Conservation (phyloP, 2,888 invertebrate species). For the Phymatocera aterrima region DNA sequence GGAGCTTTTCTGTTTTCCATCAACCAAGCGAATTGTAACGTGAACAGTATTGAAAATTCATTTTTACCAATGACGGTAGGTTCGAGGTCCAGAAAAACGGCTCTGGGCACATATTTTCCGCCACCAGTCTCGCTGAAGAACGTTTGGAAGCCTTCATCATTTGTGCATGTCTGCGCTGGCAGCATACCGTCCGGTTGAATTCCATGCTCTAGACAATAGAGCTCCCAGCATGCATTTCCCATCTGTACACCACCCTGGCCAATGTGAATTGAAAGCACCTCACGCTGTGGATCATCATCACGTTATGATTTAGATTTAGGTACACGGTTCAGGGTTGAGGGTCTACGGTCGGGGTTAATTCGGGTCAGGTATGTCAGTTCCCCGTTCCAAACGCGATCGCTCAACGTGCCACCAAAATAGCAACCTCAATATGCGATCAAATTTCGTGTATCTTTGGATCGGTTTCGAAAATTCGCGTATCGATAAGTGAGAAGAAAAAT, state of each 20-base stretch:
- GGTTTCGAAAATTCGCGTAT: background rate
- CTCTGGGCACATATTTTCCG: constrained; percentile 92
- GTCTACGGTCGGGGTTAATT: background rate
- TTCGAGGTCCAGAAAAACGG: constrained; percentile 91
- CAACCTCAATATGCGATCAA: too few species aligned
- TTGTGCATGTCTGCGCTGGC: constrained; percentile 71
- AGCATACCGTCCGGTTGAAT: constrained; percentile 88
- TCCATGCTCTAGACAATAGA: constrained; percentile 89
- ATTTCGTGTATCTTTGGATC: background rate
- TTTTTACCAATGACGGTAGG: constrained; percentile 87
- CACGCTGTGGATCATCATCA: constrained; percentile 79
- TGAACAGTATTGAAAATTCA: too few species aligned
- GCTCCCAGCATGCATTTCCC: constrained; percentile 90
- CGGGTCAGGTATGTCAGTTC: constrained; percentile 32
- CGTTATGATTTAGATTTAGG: background rate
- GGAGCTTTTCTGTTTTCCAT: background rate
- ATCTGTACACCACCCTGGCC: constrained; percentile 92
- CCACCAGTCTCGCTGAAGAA: constrained; percentile 90
- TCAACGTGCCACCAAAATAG: background rate
- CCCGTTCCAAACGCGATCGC: background rate
- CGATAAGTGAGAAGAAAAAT: background rate
- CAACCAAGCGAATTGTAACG: background rate
- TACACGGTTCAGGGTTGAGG: background rate
- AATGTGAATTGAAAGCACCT: constrained; percentile 90
- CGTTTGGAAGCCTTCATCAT: constrained; percentile 79